phyloP scores from a whole-genome alignment of 2,113 vertebrate genomes.

The Grus americana region DNA sequence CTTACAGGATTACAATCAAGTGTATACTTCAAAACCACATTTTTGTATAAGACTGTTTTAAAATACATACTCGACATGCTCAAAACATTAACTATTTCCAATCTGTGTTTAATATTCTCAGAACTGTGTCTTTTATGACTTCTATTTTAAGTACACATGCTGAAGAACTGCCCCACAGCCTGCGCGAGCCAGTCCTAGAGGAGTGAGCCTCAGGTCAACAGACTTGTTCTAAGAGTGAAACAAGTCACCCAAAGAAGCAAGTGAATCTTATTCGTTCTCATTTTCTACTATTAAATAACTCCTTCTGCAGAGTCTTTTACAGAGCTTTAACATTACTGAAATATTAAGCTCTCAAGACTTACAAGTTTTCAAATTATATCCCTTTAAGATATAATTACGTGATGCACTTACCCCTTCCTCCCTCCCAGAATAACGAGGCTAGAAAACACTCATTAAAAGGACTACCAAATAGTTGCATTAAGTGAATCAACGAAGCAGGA shows the following conservation, averaged over 20 bases:
- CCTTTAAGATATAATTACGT: not conserved
- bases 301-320: not conserved
- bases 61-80: not conserved
- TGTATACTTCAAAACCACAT: not conserved
- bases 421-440: not conserved
- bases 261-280: not conserved
- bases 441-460: not conserved
- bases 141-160: not conserved
- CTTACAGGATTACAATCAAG: not conserved
- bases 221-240: not conserved
- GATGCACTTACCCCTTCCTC: accelerated
- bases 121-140: not conserved
- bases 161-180: not conserved
- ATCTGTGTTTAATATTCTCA: not conserved
- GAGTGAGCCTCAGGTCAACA: not conserved
- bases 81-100: not conserved
- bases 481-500: not conserved
- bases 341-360: not conserved
- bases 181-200: not conserved
- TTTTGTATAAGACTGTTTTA: not conserved
- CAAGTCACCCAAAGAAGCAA: not conserved
- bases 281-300: not conserved
- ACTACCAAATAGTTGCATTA: not conserved
- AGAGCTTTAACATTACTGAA: not conserved
- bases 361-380: not conserved